phyloP scores from a whole-genome alignment of 2,797 vertebrate species.

The Lophotriccus pileatus region DNA sequence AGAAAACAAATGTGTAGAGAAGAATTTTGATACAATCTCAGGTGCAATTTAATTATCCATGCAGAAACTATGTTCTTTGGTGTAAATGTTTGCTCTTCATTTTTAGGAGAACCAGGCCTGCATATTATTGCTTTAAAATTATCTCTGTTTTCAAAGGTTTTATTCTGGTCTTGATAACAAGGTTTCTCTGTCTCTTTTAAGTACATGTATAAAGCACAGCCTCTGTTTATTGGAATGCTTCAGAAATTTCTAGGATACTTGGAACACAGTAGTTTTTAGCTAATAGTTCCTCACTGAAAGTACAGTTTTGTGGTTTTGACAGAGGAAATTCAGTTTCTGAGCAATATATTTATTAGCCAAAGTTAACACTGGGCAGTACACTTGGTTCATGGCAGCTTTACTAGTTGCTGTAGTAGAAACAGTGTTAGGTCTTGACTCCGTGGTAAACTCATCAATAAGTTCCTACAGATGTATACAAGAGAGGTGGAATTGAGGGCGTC shows the following conservation, averaged over 20 bases:
- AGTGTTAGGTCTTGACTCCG: not conserved
- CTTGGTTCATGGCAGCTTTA: not conserved
- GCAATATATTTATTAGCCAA: not conserved
- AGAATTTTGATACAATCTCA: not conserved
- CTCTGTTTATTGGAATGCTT: not conserved
- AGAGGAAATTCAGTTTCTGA: not conserved
- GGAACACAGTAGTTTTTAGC: not conserved
- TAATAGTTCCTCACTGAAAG: not conserved
- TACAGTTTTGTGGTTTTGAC: not conserved
- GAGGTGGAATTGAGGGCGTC: accelerated
- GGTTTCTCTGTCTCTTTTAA: not conserved
- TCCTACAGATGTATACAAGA: accelerated
- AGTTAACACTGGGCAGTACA: not conserved
- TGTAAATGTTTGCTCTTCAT: not conserved
- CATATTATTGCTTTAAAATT: not conserved
- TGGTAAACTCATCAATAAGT: not conserved
- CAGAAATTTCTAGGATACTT: not conserved
- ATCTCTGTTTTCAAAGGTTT: not conserved
- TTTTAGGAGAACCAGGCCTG: not conserved
- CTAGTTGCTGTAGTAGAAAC: not conserved
- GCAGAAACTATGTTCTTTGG: not conserved
- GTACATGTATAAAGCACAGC: accelerated
- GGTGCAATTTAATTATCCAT: not conserved
- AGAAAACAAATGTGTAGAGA: not conserved
- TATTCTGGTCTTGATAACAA: not conserved